These are phyloP conservation scores for Choristoneura rosaceana DNA, from an alignment of 2,888 invertebrate genomes.

Conservation along the genomic window DNA sequence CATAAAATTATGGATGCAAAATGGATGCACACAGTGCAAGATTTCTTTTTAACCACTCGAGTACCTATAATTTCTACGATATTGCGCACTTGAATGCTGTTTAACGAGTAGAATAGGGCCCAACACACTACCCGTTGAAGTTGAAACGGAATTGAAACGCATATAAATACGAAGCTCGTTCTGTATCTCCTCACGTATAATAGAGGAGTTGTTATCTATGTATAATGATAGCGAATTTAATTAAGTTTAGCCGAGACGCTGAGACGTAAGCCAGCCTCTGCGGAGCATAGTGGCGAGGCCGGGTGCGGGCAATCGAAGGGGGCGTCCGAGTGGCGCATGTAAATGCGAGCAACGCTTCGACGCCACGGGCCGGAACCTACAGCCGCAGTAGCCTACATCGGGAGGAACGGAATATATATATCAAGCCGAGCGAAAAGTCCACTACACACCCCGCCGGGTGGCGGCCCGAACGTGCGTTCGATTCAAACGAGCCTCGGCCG, in stretches of 20 bases:
- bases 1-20: no score
- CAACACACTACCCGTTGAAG: not conserved
- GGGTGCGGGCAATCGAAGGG: constrained; percentile 50
- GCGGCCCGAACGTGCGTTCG: constrained; percentile 82
- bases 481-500: constrained; percentile 80
- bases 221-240: constrained; percentile 59
- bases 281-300: constrained; percentile 43
- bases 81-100: not conserved
- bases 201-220: constrained; percentile 34
- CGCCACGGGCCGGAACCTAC: constrained; percentile 68
- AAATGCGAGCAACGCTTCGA: constrained; percentile 66
- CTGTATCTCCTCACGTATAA: constrained; percentile 35
- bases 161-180: constrained; percentile 18
- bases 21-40: no score
- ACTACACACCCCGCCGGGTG: constrained; percentile 78
- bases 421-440: constrained; percentile 84
- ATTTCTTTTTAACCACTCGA: no score
- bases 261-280: constrained; percentile 51
- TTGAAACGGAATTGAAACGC: constrained; percentile 1
- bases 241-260: constrained; percentile 66
- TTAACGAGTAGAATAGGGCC: not conserved
- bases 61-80: no score
- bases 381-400: constrained; percentile 76
- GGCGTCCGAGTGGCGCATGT: constrained; percentile 70
- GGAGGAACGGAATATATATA: constrained; percentile 84